These are phyloP conservation scores for Mormyrus lacerda DNA, from an alignment of 2,113 vertebrate species.

Conservation along the genomic window DNA sequence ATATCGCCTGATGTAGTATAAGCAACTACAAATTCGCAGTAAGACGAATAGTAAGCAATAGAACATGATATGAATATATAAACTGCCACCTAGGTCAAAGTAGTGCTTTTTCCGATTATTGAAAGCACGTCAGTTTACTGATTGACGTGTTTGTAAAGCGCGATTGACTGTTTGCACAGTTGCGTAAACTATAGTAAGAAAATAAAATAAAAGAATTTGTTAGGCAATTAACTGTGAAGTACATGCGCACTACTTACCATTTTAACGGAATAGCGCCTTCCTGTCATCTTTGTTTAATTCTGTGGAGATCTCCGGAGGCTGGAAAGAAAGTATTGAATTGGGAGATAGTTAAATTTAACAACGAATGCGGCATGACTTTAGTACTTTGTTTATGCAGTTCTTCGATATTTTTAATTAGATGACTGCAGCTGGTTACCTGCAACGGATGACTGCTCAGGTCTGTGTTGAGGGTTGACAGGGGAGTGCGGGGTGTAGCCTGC, in stretches of 20 bases:
- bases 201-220: not conserved
- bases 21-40: not conserved
- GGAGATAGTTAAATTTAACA: not conserved
- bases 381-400: not conserved
- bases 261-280: slow-evolving; percentile 74
- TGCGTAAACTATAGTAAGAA: not conserved
- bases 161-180: not conserved
- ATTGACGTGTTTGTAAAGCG: not conserved
- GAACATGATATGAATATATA: not conserved
- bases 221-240: not conserved
- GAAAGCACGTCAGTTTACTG: not conserved
- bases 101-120: not conserved
- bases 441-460: slow-evolving; percentile 71
- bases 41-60: not conserved
- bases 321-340: slow-evolving; percentile 21
- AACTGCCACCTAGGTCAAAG: not conserved
- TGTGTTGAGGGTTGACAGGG: slow-evolving; percentile 68
- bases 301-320: slow-evolving; percentile 71
- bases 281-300: slow-evolving; percentile 69
- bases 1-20: not conserved
- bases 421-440: slow-evolving; percentile 59
- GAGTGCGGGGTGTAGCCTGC: slow-evolving; percentile 54
- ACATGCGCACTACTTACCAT: slow-evolving; percentile 54
- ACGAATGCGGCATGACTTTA: not conserved
- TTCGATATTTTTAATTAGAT: not conserved